phyloP scores from a whole-genome alignment of 2,888 invertebrate genomes.

The Stomorhina lunata region DNA sequence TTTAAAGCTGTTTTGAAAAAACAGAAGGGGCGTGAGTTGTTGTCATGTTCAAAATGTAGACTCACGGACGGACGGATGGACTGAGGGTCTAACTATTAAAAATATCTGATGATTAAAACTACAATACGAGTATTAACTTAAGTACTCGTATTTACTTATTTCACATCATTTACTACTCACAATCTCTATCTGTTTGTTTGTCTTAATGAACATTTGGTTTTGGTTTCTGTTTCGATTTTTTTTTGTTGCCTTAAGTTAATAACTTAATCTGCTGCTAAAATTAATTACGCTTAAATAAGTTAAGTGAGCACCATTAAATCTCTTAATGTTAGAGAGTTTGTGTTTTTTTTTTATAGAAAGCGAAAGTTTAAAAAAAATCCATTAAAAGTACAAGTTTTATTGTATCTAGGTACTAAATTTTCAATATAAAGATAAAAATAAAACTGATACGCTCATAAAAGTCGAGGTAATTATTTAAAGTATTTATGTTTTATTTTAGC shows the following conservation, averaged over 20 bases:
- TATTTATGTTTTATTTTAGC: background rate
- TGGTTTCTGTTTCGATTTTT: background rate
- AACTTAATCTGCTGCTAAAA: slow-evolving; percentile 24
- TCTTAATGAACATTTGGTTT: background rate
- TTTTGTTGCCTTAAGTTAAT: slow-evolving; percentile 31
- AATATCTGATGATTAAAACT: background rate
- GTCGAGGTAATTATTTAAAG: background rate
- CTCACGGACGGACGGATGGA: background rate
- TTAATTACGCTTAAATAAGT: slow-evolving; percentile 4
- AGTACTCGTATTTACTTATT: too few species aligned
- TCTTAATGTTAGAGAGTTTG: background rate
- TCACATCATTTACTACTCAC: background rate
- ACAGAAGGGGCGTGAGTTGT: slow-evolving; percentile 32
- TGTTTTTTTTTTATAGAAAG: background rate
- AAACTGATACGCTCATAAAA: background rate
- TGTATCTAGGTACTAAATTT: too few species aligned
- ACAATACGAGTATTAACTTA: too few species aligned
- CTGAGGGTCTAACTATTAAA: background rate
- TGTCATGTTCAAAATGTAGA: background rate
- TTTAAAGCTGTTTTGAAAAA: background rate
- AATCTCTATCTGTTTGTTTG: background rate
- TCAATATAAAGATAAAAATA: too few species aligned
- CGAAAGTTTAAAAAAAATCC: slow-evolving; percentile 1
- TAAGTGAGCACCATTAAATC: background rate
- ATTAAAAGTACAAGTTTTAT: background rate